Percentiles rank a stretch among this genome's conserved stretches.
Evolutionary conservation across 2,888 invertebrate genomes (phyloP).

Genomic region (Halictus quadricinctus): DNA sequence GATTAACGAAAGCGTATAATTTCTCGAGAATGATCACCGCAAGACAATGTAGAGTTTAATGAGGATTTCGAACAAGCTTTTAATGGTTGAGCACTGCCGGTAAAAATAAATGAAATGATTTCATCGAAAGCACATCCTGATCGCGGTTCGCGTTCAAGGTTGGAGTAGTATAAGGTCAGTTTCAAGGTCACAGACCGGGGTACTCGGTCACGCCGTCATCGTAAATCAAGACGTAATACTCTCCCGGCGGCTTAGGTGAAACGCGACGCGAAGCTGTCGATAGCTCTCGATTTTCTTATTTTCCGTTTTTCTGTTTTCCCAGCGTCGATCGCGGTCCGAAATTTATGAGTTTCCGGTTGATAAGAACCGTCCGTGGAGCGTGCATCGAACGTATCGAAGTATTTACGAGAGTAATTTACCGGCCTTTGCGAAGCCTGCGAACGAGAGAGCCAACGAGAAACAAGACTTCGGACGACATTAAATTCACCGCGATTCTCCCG

Average conservation of each 20-base stretch:
- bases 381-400: background rate
- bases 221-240: slow-evolving; percentile 50
- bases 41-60: background rate
- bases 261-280: background rate
- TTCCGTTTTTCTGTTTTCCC: background rate
- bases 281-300: slow-evolving; percentile 4
- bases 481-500: slow-evolving; percentile 11
- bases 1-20: background rate
- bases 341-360: slow-evolving; percentile 38
- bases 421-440: background rate
- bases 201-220: slow-evolving; percentile 39
- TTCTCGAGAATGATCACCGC: background rate
- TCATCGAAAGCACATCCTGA: background rate
- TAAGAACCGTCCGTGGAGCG: background rate
- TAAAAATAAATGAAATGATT: background rate
- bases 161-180: slow-evolving; percentile 37
- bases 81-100: background rate
- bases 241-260: background rate
- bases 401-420: slow-evolving; percentile 23
- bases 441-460: background rate
- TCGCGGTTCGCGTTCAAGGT: background rate
- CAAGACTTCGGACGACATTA: slow-evolving; percentile 8
- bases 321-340: background rate
- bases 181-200: slow-evolving; percentile 47
- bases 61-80: background rate